These are phyloP conservation scores for Linnaemya tessellans DNA, from an alignment of 2,888 invertebrate species.

Conservation along the genomic window DNA sequence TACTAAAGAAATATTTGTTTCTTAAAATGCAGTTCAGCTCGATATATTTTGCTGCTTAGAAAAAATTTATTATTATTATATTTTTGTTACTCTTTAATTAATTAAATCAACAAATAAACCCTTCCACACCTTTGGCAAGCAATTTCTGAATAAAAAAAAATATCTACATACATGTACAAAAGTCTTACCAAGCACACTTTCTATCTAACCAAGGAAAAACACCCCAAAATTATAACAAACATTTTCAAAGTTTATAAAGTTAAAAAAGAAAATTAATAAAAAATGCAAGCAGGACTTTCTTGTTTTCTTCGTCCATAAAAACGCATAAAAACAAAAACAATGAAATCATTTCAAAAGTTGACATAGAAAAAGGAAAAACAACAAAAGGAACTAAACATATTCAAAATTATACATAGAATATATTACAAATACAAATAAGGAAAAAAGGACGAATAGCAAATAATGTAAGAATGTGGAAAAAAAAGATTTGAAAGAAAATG, in stretches of 20 bases:
- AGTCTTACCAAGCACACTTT: too few relatives aligned
- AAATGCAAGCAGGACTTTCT: slow-evolving; percentile 1
- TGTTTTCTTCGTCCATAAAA: slow-evolving; percentile 6
- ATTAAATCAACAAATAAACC: too few relatives aligned
- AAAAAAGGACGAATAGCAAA: neutral
- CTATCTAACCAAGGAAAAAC: slow-evolving; percentile 9
- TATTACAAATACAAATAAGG: neutral
- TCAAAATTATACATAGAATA: neutral
- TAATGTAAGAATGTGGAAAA: neutral
- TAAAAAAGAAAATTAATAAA: too few relatives aligned
- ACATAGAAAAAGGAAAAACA: slow-evolving; percentile 23
- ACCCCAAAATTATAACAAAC: slow-evolving; percentile 30
- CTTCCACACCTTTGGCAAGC: slow-evolving; percentile 5
- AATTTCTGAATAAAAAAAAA: too few relatives aligned
- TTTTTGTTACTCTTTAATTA: too few relatives aligned
- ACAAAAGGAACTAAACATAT: slow-evolving; percentile 3
- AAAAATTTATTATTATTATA: too few relatives aligned
- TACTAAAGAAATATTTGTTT: too few relatives aligned
- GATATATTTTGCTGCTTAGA: too few relatives aligned
- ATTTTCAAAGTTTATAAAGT: neutral
- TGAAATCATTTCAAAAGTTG: slow-evolving; percentile 46
- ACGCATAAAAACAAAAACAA: slow-evolving; percentile 13
- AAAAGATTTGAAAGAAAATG: neutral
- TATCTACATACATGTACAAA: too few relatives aligned
- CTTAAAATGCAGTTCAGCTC: too few relatives aligned